Conservation (phyloP, 2,797 vertebrate genomes). For the Characodon lateralis region DNA sequence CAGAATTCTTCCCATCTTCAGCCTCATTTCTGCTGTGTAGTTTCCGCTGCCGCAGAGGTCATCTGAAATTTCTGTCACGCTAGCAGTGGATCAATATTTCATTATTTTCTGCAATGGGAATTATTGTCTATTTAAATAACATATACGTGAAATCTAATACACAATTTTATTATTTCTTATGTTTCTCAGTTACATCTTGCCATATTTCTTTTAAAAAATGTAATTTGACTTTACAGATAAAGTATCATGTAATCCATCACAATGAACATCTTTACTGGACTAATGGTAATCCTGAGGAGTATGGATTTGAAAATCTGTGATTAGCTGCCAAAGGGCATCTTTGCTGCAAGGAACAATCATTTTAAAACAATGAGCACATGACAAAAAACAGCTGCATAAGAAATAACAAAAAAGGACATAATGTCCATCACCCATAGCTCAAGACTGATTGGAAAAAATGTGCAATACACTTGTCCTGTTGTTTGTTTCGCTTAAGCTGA, state of each 20-base stretch:
- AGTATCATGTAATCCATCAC: background rate
- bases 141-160: background rate
- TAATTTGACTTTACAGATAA: background rate
- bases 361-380: background rate
- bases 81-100: conserved; percentile 42
- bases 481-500: too few species aligned
- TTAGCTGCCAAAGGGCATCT: background rate
- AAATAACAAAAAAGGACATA: background rate
- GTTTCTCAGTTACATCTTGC: background rate
- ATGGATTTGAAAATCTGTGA: background rate
- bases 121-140: conserved; percentile 4
- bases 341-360: background rate
- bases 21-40: conserved; percentile 80
- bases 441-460: too few species aligned
- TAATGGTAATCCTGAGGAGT: background rate
- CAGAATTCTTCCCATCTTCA: conserved; percentile 63
- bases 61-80: conserved; percentile 76
- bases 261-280: background rate
- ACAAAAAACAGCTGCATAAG: background rate
- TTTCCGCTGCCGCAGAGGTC: conserved; percentile 78
- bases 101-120: conserved; percentile 5
- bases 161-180: background rate
- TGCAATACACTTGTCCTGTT: too few species aligned
- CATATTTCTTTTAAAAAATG: background rate
- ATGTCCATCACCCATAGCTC: background rate